phyloP scores from a whole-genome alignment of 2,888 invertebrate genomes.

The Schizotus pectinicornis region DNA sequence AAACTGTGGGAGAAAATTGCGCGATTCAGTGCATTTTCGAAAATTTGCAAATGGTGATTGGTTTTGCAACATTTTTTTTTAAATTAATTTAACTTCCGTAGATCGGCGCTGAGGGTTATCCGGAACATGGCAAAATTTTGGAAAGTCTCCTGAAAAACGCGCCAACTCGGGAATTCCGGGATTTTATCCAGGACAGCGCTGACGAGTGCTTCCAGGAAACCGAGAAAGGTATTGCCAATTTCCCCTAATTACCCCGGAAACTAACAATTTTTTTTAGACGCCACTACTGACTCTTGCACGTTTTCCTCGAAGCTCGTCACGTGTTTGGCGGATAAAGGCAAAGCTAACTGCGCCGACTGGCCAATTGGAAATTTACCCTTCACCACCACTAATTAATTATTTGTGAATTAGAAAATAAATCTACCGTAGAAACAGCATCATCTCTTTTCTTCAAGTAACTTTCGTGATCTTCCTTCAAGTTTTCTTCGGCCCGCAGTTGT shows the following conservation, averaged over 20 bases:
- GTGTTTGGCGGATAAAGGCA: constrained; percentile 75
- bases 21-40: constrained; percentile 74
- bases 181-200: constrained; percentile 74
- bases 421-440: constrained; percentile 60
- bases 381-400: constrained; percentile 6
- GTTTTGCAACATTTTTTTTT: background rate
- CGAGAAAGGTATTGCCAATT: constrained; percentile 34
- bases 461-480: constrained; percentile 35
- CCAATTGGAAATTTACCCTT: constrained; percentile 62
- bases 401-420: background rate
- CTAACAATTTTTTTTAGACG: constrained; percentile 56
- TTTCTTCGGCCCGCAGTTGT: constrained; percentile 27
- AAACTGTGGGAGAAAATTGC: constrained; percentile 55
- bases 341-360: constrained; percentile 79
- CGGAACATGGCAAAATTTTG: constrained; percentile 69
- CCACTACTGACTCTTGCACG: constrained; percentile 67
- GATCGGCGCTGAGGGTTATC: constrained; percentile 68
- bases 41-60: constrained; percentile 69
- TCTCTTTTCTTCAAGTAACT: constrained; percentile 54
- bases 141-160: constrained; percentile 68
- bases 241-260: background rate
- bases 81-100: constrained; percentile 44
- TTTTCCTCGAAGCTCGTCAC: constrained; percentile 69
- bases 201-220: constrained; percentile 71
- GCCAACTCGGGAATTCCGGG: constrained; percentile 67